Evolutionary conservation across 2,113 vertebrate species (phyloP).

Genomic region (Entelurus aequoreus): DNA sequence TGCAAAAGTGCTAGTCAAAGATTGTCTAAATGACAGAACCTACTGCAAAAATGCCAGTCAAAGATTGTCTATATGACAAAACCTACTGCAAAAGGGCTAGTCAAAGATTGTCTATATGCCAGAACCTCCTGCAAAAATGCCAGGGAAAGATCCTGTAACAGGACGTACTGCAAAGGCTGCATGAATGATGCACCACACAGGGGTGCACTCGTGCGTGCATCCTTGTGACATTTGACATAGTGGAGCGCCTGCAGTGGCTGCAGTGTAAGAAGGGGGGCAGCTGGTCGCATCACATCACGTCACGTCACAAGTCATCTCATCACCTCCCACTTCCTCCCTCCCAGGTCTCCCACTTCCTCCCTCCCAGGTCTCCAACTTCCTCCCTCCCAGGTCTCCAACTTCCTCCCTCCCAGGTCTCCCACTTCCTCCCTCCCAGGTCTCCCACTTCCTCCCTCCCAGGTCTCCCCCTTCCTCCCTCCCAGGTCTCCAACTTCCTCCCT

Average conservation of each 20-base stretch:
- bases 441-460: background rate
- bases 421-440: background rate
- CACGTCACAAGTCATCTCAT: constrained; percentile 49
- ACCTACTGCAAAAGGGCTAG: too few species aligned
- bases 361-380: background rate
- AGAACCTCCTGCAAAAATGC: too few species aligned
- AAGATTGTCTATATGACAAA: too few species aligned
- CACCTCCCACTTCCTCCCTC: constrained; percentile 26
- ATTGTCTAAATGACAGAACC: too few species aligned
- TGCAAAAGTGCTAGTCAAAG: too few species aligned
- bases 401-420: background rate
- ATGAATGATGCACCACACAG: background rate
- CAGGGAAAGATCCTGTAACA: too few species aligned
- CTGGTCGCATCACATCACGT: constrained; percentile 49
- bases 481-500: constrained; percentile 6
- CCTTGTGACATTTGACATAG: constrained; percentile 64
- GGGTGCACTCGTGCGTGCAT: constrained; percentile 7
- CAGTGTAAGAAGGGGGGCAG: constrained; percentile 29
- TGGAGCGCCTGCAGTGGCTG: constrained; percentile 55
- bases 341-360: constrained; percentile 5
- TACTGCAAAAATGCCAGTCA: too few species aligned
- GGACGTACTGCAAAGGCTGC: background rate
- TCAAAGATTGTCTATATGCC: too few species aligned
- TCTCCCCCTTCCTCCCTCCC: constrained; percentile 17
- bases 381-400: too few species aligned